Evolutionary conservation across 2,888 invertebrate genomes (phyloP).

Genomic region (Chrysolina americana): DNA sequence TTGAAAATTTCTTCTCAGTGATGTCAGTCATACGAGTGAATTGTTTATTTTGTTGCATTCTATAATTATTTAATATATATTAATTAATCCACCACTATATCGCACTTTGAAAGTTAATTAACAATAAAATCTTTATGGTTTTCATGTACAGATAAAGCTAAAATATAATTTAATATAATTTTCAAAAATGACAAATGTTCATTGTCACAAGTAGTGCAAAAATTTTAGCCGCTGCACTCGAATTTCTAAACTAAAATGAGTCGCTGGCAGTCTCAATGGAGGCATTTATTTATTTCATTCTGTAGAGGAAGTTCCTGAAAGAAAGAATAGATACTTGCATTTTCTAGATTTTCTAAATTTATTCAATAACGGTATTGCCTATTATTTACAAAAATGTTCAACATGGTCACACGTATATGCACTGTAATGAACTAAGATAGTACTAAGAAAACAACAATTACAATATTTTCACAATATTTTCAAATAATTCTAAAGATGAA

Average conservation of each 20-base stretch:
- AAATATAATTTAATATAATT: constrained; percentile 64
- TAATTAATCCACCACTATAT: constrained; percentile 62
- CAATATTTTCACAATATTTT: too few relatives aligned
- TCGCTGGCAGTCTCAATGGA: constrained; percentile 70
- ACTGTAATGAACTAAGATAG: too few relatives aligned
- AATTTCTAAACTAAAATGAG: constrained; percentile 59
- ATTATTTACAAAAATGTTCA: too few relatives aligned
- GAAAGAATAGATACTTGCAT: constrained; percentile 51
- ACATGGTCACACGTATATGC: too few relatives aligned
- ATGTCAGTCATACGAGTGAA: constrained; percentile 53
- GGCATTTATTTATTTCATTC: constrained; percentile 60
- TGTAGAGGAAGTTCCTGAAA: constrained; percentile 64
- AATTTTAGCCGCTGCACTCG: constrained; percentile 64
- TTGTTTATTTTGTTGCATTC: constrained; percentile 52
- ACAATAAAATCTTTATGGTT: constrained; percentile 64
- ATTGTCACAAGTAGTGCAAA: constrained; percentile 65
- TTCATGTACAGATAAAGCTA: constrained; percentile 70
- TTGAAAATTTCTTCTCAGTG: constrained; percentile 44
- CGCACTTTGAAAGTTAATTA: constrained; percentile 65
- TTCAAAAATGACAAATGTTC: constrained; percentile 64
- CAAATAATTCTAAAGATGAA: too few relatives aligned
- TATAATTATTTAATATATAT: constrained; percentile 46
- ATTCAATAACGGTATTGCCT: too few relatives aligned
- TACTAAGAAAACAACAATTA: too few relatives aligned
- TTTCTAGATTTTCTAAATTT: too few relatives aligned